Conservation (phyloP, 2,888 invertebrate genomes). For the Dryobota labecula region DNA sequence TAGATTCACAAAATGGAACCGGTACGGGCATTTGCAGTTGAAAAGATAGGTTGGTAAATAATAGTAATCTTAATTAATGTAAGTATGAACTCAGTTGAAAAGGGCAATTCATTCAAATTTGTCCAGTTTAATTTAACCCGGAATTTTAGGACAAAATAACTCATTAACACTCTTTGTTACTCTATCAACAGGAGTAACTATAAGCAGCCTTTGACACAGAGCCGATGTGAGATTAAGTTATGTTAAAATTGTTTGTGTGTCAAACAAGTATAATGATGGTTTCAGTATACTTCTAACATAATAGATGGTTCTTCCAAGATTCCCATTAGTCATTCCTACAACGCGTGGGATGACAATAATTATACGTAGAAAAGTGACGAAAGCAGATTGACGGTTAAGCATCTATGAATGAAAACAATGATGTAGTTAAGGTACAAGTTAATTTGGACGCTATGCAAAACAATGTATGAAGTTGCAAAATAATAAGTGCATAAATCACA, state of each 20-base stretch:
- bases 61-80: background rate
- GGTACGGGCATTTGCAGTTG: background rate
- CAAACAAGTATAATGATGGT: constrained; percentile 50
- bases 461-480: constrained; percentile 65
- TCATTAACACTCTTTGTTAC: constrained; percentile 10
- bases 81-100: constrained; percentile 2
- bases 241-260: constrained; percentile 52
- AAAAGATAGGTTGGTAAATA: background rate
- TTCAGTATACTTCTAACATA: constrained; percentile 49
- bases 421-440: constrained; percentile 60
- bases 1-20: constrained; percentile 9
- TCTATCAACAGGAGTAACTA: background rate
- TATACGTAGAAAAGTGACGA: constrained; percentile 80
- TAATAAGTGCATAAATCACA: constrained; percentile 65
- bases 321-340: constrained; percentile 73
- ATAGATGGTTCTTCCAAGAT: constrained; percentile 67
- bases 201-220: constrained; percentile 10
- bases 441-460: constrained; percentile 57
- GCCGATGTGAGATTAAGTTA: constrained; percentile 45
- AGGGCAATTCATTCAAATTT: constrained; percentile 16
- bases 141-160: background rate
- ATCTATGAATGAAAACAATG: constrained; percentile 76
- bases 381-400: constrained; percentile 77
- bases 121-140: background rate
- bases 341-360: constrained; percentile 78